phyloP scores from a whole-genome alignment of 2,113 vertebrate species.

The Ciconia stormi region DNA sequence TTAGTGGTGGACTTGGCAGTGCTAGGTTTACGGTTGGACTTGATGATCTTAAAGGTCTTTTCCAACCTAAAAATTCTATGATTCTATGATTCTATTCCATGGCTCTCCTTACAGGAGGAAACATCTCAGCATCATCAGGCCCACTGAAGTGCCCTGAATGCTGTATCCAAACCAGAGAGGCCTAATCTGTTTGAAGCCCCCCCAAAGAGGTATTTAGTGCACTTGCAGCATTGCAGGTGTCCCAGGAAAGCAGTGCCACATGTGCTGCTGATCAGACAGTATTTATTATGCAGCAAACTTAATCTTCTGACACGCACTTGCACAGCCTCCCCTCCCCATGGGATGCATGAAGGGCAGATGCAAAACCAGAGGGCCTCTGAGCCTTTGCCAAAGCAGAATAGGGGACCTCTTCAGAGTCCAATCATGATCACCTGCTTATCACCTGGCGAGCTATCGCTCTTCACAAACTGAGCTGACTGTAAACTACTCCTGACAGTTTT shows the following conservation, averaged over 20 bases:
- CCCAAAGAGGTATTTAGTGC: background rate
- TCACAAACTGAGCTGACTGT: background rate
- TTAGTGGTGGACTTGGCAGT: background rate
- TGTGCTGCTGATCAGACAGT: background rate
- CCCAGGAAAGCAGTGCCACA: background rate
- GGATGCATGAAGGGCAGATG: background rate
- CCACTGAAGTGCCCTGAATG: background rate
- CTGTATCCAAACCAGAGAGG: background rate
- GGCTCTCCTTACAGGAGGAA: background rate
- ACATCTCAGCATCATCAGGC: background rate
- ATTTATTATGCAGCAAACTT: background rate
- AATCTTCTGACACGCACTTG: background rate
- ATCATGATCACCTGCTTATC: fast-evolving
- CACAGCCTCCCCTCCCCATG: background rate
- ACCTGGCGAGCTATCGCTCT: background rate
- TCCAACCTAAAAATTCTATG: background rate
- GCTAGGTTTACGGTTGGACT: background rate
- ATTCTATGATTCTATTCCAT: background rate
- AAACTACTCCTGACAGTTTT: slow-evolving; percentile 52
- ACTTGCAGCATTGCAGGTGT: background rate
- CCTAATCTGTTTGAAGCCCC: background rate
- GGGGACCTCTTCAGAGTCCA: background rate
- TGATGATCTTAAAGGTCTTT: background rate
- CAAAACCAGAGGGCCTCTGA: background rate
- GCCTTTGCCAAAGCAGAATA: background rate